A percentile compares a stretch with the other conserved stretches of the same genome.
Evolutionary conservation across 92 coral and sea anemone species (phyloP).

Genomic region (Phymanthus crucifer): DNA sequence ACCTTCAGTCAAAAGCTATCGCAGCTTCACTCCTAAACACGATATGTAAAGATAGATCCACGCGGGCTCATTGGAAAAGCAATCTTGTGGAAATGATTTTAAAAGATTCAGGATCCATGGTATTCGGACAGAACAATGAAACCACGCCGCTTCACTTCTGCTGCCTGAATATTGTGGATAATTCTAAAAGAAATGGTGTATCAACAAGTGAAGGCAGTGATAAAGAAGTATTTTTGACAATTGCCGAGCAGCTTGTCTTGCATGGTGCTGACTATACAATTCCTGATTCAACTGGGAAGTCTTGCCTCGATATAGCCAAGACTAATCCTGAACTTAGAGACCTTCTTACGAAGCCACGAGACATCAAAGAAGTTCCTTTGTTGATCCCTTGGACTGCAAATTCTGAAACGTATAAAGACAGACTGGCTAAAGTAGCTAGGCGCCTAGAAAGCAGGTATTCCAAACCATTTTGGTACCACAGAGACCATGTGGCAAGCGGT

Average conservation of each 20-base stretch:
- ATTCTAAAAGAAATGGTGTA: background rate
- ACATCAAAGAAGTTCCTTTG: background rate
- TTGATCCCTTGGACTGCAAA: background rate
- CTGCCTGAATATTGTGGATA: background rate
- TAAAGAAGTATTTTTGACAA: background rate
- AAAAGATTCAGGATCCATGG: background rate
- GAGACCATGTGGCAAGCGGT: background rate
- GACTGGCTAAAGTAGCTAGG: background rate
- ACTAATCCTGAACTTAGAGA: background rate
- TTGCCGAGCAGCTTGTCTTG: background rate
- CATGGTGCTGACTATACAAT: background rate
- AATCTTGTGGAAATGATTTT: conserved; percentile 14
- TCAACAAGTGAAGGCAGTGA: no score
- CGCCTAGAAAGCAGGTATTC: background rate
- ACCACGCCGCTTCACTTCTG: conserved; percentile 8
- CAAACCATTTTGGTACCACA: background rate
- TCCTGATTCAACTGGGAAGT: background rate
- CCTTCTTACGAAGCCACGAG: background rate
- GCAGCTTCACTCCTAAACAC: background rate
- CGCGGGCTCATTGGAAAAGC: conserved; percentile 7
- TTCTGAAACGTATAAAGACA: background rate
- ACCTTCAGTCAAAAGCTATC: background rate
- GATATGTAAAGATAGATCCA: conserved; percentile 6
- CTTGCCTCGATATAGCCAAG: background rate
- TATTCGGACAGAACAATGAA: background rate